A percentile compares a stretch with the other conserved stretches of the same genome.
phyloP scores from a whole-genome alignment of 2,888 invertebrate species.

The Drosophila hamatofila region DNA sequence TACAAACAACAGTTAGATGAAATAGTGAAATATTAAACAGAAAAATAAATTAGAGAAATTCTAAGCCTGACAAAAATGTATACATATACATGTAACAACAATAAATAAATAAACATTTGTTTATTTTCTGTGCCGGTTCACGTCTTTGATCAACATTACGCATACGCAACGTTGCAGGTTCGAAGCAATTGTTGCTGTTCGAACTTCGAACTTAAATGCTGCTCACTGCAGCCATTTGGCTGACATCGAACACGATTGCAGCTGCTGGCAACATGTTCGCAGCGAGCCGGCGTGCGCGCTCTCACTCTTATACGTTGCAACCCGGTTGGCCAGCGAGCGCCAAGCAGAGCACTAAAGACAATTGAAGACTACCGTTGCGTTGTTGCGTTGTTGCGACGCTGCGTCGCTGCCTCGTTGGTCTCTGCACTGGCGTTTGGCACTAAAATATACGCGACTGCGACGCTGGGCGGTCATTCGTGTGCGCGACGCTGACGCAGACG shows the following conservation, averaged over 20 bases:
- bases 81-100: not conserved
- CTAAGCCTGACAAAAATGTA: not conserved
- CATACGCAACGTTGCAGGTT: constrained; percentile 45
- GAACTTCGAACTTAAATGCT: not conserved
- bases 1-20: not conserved
- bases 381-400: too few relatives aligned
- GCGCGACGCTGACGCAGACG: constrained; percentile 72
- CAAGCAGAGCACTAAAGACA: constrained; percentile 4
- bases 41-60: not conserved
- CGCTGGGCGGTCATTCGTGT: constrained; percentile 75
- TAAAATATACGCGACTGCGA: constrained; percentile 71
- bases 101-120: not conserved
- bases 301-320: constrained; percentile 49
- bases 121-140: not conserved
- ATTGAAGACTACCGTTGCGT: constrained; percentile 33
- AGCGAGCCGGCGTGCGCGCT: constrained; percentile 9
- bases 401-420: constrained; percentile 12
- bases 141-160: constrained; percentile 30
- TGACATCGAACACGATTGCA: not conserved
- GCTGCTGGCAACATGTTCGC: constrained; percentile 50
- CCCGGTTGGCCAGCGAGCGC: constrained; percentile 14
- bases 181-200: constrained; percentile 9
- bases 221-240: too few relatives aligned
- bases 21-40: not conserved
- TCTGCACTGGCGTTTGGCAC: constrained; percentile 37